These are phyloP conservation scores for Hyposoter dolosus DNA, from an alignment of 2,888 invertebrate genomes.

Conservation along the genomic window DNA sequence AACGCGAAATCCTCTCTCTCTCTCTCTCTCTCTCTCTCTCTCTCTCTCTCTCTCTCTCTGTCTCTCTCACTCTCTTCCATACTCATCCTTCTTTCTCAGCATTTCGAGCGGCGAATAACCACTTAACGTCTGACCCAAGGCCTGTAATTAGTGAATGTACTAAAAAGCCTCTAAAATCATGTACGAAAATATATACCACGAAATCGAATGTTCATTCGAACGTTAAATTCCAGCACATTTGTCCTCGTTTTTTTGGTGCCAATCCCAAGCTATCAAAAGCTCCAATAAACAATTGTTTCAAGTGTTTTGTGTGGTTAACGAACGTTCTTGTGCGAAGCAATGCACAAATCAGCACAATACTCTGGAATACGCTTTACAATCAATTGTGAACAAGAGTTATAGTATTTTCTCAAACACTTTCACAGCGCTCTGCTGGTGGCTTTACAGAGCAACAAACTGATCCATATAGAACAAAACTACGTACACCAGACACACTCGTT, in stretches of 20 bases:
- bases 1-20: conserved; percentile 21
- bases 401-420: not conserved
- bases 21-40: conserved; percentile 12
- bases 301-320: conserved; percentile 41
- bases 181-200: not conserved
- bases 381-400: conserved; percentile 41
- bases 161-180: not conserved
- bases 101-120: conserved; percentile 38
- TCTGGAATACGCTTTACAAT: conserved; percentile 16
- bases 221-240: conserved; percentile 14
- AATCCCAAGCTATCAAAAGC: not conserved
- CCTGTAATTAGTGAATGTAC: conserved; percentile 62
- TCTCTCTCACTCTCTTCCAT: no score
- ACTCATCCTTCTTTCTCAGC: not conserved
- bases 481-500: not conserved
- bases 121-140: conserved; percentile 54
- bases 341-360: conserved; percentile 23
- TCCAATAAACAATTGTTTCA: conserved; percentile 35
- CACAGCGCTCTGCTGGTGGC: not conserved
- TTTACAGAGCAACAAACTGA: conserved; percentile 27
- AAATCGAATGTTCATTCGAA: conserved; percentile 47
- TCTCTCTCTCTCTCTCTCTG: conserved; percentile 20
- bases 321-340: conserved; percentile 10
- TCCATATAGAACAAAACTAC: conserved; percentile 2
- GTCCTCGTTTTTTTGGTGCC: not conserved